phyloP scores from a whole-genome alignment of 1,140 invertebrate species.

The Drosophila pallidifrons region DNA sequence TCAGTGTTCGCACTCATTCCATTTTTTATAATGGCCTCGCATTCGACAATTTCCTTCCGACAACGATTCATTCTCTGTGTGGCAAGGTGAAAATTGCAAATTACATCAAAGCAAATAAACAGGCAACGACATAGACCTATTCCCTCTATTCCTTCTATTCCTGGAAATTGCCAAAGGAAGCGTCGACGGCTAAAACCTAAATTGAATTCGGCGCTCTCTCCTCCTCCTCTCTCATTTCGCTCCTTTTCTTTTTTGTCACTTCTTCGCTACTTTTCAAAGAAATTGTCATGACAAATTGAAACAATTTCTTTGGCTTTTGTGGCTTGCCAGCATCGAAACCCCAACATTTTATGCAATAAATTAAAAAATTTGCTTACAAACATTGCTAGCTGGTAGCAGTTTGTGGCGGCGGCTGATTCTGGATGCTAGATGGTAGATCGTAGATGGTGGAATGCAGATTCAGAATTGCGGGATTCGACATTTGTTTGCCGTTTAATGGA shows the following conservation, averaged over 20 bases:
- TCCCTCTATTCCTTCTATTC: constrained; percentile 28
- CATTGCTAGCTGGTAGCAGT: constrained; percentile 19
- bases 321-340: constrained; percentile 59
- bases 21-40: constrained; percentile 61
- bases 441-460: not conserved
- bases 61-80: constrained; percentile 33
- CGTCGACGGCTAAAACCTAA: constrained; percentile 61
- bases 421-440: not conserved
- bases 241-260: not conserved
- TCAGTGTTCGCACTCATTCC: constrained; percentile 11
- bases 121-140: constrained; percentile 56
- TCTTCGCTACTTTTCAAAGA: constrained; percentile 65
- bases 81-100: constrained; percentile 81
- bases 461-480: constrained; percentile 36
- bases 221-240: not conserved
- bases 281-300: constrained; percentile 84
- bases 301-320: constrained; percentile 82
- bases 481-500: constrained; percentile 78
- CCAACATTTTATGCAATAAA: constrained; percentile 79
- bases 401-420: not conserved
- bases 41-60: constrained; percentile 68
- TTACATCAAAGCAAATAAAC: constrained; percentile 78
- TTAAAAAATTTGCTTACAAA: constrained; percentile 79
- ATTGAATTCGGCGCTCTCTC: constrained; percentile 77
- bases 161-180: constrained; percentile 65